These are phyloP conservation scores for Caenorhabditis latens DNA, from an alignment of 1,140 invertebrate genomes.

Conservation along the genomic window DNA sequence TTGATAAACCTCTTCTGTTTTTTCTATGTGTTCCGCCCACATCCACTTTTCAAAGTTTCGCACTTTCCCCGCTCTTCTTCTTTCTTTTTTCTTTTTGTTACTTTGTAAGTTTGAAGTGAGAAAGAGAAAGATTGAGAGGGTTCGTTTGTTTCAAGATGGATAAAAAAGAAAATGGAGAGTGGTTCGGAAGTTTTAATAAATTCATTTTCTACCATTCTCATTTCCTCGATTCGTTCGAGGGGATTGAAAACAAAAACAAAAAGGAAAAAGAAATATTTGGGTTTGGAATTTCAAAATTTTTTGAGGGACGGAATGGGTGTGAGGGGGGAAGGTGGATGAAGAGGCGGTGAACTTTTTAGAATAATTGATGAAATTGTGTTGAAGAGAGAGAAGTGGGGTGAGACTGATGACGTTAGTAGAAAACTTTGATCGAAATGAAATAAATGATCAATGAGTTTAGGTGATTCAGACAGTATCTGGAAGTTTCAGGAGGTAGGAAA, in stretches of 20 bases:
- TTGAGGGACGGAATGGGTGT: not conserved
- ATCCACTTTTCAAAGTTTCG: slow-evolving; percentile 30
- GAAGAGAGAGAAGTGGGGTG: not conserved
- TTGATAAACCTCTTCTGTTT: slow-evolving; percentile 41
- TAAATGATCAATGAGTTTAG: slow-evolving; percentile 7
- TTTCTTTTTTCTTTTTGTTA: not conserved
- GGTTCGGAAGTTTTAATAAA: slow-evolving; percentile 36
- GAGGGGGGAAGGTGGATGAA: not conserved
- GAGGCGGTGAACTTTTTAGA: slow-evolving; percentile 10
- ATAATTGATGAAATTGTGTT: slow-evolving; percentile 45
- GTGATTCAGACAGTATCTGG: not conserved
- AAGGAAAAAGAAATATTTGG: not conserved
- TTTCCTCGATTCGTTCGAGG: not conserved
- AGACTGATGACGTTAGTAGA: slow-evolving; percentile 10
- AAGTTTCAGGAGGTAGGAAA: no score
- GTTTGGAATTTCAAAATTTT: not conserved
- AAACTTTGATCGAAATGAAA: not conserved
- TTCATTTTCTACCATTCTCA: not conserved
- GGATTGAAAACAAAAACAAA: slow-evolving; percentile 4
- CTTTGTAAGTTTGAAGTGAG: slow-evolving; percentile 36
- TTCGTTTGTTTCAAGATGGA: slow-evolving; percentile 32
- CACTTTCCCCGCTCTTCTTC: no score
- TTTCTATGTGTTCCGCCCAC: not conserved
- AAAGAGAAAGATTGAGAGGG: not conserved
- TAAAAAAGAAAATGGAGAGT: not conserved